phyloP scores from a whole-genome alignment of 2,888 invertebrate species.

The Euzophera pinguis region DNA sequence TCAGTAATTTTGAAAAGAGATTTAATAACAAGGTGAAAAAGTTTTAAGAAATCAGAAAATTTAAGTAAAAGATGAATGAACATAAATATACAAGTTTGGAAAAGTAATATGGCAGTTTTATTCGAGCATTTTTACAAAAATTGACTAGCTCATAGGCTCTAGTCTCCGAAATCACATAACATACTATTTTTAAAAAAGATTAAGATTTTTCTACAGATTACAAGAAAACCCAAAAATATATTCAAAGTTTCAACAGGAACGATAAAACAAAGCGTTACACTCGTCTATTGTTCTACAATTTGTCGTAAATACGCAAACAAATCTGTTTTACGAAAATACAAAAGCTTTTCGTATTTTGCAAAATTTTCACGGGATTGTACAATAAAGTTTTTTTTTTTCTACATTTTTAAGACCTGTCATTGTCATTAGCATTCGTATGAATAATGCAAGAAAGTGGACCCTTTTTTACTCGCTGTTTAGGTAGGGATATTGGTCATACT shows the following conservation, averaged over 20 bases:
- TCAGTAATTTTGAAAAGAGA: too few species aligned
- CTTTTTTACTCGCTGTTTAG: slow-evolving; percentile 28
- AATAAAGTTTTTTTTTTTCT: slow-evolving; percentile 46
- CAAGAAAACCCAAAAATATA: neutral
- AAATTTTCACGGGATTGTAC: slow-evolving; percentile 25
- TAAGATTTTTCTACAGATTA: too few species aligned
- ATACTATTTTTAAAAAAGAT: too few species aligned
- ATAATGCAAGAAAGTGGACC: slow-evolving; percentile 42
- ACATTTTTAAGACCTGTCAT: slow-evolving; percentile 44
- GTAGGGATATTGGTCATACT: slow-evolving; percentile 15
- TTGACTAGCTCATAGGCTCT: too few species aligned
- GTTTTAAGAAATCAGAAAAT: too few species aligned
- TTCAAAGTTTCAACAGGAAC: slow-evolving; percentile 20
- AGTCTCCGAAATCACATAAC: too few species aligned
- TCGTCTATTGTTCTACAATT: slow-evolving; percentile 22
- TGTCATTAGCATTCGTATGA: slow-evolving; percentile 52
- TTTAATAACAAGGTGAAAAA: too few species aligned
- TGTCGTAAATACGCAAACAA: slow-evolving; percentile 36
- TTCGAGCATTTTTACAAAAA: too few species aligned
- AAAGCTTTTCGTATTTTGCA: slow-evolving; percentile 26
- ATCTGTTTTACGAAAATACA: slow-evolving; percentile 40
- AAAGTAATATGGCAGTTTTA: too few species aligned
- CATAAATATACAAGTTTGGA: too few species aligned
- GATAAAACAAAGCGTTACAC: slow-evolving; percentile 18
- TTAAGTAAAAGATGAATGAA: too few species aligned